Evolutionary conservation across 2,888 invertebrate genomes (phyloP).

Genomic region (Lasioglossum oenotherae): DNA sequence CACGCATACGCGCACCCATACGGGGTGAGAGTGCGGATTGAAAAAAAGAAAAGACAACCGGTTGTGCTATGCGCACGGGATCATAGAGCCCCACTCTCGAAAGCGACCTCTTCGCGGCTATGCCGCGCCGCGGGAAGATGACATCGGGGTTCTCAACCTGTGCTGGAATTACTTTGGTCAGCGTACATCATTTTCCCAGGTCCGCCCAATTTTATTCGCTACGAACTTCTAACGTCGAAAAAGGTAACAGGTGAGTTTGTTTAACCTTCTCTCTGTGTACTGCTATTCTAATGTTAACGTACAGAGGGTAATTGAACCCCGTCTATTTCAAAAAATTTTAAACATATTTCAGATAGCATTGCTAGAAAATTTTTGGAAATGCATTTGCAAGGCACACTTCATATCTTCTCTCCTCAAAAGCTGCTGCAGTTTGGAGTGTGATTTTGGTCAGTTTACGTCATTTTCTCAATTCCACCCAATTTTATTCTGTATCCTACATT

Average conservation of each 20-base stretch:
- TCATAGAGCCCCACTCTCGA: slow-evolving; percentile 80
- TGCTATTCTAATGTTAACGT: too few species aligned
- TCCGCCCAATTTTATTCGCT: not conserved
- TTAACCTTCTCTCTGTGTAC: not conserved
- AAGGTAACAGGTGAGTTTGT: not conserved
- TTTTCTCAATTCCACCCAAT: too few species aligned
- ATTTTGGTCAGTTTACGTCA: too few species aligned
- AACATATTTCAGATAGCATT: too few species aligned
- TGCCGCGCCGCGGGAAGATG: slow-evolving; percentile 74
- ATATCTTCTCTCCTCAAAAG: too few species aligned
- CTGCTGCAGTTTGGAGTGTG: too few species aligned
- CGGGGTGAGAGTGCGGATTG: slow-evolving; percentile 73
- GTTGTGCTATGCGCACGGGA: slow-evolving; percentile 81
- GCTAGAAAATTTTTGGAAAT: too few species aligned
- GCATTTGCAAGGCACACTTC: too few species aligned
- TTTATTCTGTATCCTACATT: too few species aligned
- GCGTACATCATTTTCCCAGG: not conserved
- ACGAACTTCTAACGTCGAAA: not conserved
- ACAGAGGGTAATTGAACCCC: too few species aligned
- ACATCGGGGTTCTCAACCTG: slow-evolving; percentile 80
- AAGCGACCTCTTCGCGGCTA: slow-evolving; percentile 80
- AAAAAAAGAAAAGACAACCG: slow-evolving; percentile 82
- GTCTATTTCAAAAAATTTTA: too few species aligned
- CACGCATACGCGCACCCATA: slow-evolving; percentile 61
- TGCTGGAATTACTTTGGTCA: not conserved